These are phyloP conservation scores for Troides oblongomaculatus DNA, from an alignment of 2,888 invertebrate species.

Conservation along the genomic window DNA sequence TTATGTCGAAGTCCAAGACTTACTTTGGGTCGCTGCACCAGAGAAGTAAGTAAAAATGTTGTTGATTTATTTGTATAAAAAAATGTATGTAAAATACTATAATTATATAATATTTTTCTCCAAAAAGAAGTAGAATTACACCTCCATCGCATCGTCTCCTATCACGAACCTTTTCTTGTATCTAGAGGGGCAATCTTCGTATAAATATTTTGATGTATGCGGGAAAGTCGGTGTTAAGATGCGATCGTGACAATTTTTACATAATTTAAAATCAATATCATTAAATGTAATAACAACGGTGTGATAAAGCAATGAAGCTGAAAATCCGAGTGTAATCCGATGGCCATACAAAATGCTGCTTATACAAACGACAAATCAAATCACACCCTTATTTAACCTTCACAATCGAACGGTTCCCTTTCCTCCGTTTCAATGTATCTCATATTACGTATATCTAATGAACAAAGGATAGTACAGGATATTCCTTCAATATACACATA, in stretches of 20 bases:
- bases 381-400: constrained; percentile 16
- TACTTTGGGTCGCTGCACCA: too few species aligned
- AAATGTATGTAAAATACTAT: too few species aligned
- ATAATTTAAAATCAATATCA: not conserved
- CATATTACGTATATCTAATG: constrained; percentile 4
- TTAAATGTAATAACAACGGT: not conserved
- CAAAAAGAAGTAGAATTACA: too few species aligned
- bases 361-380: constrained; percentile 22
- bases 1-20: too few species aligned
- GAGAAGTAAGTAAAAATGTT: too few species aligned
- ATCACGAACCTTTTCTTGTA: too few species aligned
- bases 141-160: too few species aligned
- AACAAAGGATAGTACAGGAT: constrained; percentile 6
- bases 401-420: constrained; percentile 11
- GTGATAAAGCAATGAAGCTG: not conserved
- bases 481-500: not conserved
- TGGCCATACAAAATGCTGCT: constrained; percentile 5
- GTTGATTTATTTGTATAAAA: too few species aligned
- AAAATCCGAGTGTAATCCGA: constrained; percentile 5
- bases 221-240: too few species aligned
- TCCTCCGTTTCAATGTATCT: constrained; percentile 2
- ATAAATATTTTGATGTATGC: too few species aligned
- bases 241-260: not conserved
- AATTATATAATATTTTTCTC: too few species aligned
- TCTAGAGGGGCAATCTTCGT: too few species aligned